Evolutionary conservation across 2,797 vertebrate species (phyloP).

Genomic region (Cossypha caffra): DNA sequence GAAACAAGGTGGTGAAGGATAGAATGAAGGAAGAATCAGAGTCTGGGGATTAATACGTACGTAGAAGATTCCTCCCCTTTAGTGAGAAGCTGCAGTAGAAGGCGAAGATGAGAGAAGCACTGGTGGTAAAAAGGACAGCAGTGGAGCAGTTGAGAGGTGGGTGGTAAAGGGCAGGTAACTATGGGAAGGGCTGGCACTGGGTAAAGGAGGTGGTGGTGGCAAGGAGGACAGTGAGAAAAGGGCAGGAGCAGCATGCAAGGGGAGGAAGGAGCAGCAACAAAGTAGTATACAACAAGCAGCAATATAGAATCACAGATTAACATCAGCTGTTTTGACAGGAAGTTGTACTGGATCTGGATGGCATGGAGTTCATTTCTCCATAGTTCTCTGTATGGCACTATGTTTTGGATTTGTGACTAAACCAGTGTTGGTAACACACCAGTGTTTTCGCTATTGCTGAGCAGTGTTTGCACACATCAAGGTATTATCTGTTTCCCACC

Average conservation of each 20-base stretch:
- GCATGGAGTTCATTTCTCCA: neutral
- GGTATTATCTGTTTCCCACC: neutral
- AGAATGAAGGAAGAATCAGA: neutral
- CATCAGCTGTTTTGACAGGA: neutral
- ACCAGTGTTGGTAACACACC: too few species aligned
- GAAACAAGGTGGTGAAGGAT: neutral
- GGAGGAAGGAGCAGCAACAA: neutral
- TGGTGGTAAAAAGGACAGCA: neutral
- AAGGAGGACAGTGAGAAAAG: neutral
- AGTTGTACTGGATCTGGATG: neutral
- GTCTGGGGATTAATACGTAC: neutral
- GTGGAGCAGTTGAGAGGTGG: neutral
- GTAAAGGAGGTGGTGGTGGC: neutral
- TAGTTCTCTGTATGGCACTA: fast-evolving
- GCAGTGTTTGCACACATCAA: neutral
- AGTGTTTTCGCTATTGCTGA: neutral
- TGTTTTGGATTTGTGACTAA: neutral
- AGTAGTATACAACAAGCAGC: neutral
- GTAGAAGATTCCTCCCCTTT: neutral
- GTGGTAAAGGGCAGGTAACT: neutral
- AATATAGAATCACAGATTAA: neutral
- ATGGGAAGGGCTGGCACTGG: neutral
- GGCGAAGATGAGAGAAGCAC: neutral
- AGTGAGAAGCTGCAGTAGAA: neutral
- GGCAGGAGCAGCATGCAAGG: fast-evolving